Conservation (phyloP, 2,888 invertebrate genomes). For the Vesta saturnalis region DNA sequence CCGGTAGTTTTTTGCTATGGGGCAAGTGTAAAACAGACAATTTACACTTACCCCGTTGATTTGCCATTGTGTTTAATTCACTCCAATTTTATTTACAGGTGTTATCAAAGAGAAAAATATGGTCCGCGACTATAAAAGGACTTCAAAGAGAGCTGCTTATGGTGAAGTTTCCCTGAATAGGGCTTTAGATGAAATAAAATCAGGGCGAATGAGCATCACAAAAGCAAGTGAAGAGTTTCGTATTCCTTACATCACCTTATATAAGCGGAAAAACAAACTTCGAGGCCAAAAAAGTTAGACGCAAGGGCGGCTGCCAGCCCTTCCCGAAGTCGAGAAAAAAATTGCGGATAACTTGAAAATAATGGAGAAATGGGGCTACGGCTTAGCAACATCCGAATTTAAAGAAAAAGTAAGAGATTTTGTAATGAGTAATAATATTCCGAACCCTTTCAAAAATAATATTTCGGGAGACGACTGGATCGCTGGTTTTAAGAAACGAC, state of each 20-base stretch:
- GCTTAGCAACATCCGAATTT: conserved; percentile 48
- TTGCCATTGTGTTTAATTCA: neutral
- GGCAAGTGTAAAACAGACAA: neutral
- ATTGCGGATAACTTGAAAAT: conserved; percentile 45
- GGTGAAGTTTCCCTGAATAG: neutral
- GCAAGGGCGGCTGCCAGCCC: neutral
- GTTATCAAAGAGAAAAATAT: conserved; percentile 2
- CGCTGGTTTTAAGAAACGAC: neutral
- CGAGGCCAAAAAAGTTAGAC: neutral
- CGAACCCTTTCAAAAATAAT: neutral
- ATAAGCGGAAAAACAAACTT: neutral
- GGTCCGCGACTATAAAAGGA: neutral
- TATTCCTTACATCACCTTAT: neutral
- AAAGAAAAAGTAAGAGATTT: conserved; percentile 35
- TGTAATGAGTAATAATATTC: conserved; percentile 24
- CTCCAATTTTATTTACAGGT: neutral
- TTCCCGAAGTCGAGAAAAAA: conserved; percentile 41
- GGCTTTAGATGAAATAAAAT: neutral
- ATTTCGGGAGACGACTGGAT: neutral
- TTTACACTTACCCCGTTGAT: neutral
- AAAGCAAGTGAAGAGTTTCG: neutral
- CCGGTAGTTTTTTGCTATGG: too few species aligned
- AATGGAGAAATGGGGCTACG: conserved; percentile 53
- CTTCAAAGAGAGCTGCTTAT: neutral
- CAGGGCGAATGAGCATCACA: neutral